Evolutionary conservation across 1,140 invertebrate genomes (phyloP).

Genomic region (Drosophila burlai): DNA sequence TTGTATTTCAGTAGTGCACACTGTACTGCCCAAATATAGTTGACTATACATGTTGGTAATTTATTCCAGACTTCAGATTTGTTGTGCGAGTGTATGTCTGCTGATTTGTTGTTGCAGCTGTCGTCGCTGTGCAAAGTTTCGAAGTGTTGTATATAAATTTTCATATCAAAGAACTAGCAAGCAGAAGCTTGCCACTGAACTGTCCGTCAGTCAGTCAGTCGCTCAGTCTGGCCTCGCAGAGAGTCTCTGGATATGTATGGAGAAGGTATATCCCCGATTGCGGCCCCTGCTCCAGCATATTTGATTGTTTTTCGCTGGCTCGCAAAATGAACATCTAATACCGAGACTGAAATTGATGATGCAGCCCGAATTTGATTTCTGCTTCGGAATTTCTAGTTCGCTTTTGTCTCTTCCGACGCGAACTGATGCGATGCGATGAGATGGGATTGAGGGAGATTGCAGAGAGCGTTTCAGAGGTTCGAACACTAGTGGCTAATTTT

Average conservation of each 20-base stretch:
- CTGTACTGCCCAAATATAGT: neutral
- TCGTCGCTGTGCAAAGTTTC: slow-evolving; percentile 36
- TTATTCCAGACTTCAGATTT: neutral
- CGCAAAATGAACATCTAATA: slow-evolving; percentile 36
- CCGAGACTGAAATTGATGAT: slow-evolving; percentile 67
- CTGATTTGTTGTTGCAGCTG: slow-evolving; percentile 37
- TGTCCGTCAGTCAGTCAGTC: slow-evolving; percentile 9
- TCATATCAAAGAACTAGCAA: slow-evolving; percentile 40
- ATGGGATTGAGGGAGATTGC: slow-evolving; percentile 24
- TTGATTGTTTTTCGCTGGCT: slow-evolving; percentile 33
- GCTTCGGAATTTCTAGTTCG: slow-evolving; percentile 50
- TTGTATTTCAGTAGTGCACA: neutral
- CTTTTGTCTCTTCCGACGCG: slow-evolving; percentile 30
- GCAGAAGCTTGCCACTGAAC: slow-evolving; percentile 26
- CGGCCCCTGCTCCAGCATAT: neutral
- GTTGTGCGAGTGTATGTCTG: slow-evolving; percentile 2
- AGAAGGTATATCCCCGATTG: neutral
- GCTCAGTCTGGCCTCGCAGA: slow-evolving; percentile 6
- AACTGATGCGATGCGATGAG: slow-evolving; percentile 30
- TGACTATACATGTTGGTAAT: slow-evolving; percentile 1
- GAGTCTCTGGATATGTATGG: slow-evolving; percentile 5
- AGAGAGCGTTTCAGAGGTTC: slow-evolving; percentile 1
- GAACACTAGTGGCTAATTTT: slow-evolving; percentile 30
- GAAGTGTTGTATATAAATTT: slow-evolving; percentile 41
- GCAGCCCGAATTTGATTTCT: slow-evolving; percentile 66